Evolutionary conservation across 2,888 invertebrate species (phyloP), one percentile per base, ranked within the genome.

Genomic region (Lysandra bellargus): DNA sequence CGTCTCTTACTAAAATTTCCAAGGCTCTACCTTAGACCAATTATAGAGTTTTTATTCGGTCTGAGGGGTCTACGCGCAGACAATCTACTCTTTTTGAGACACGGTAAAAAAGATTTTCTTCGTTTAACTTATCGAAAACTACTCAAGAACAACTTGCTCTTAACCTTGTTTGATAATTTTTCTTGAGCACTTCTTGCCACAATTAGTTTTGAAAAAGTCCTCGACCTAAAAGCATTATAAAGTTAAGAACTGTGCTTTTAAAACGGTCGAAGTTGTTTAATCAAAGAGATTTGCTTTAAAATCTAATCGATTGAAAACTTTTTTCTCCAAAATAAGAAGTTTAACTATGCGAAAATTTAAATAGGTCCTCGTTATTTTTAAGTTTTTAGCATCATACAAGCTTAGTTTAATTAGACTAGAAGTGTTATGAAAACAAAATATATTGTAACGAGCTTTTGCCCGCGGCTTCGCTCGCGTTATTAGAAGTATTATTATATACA

Each of bases 191-290:
- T 76, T 57, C 76, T 57, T 53, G 30, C 76, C 49, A 76, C 76
- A 76, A 53, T 76, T 76, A 76, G 76, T 76, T 76, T 76, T 76
- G 33, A 37, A 5, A 76, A 76, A 49, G 33, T 53, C 30, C 57
- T 76, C 7, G 76, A 76, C 76, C 57, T 30, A 76, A 76, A 76
- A 76, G 53, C 76, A 76, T 76, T 76, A 53, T 53, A 30, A 75
- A 75, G 49, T 75, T 44, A 57, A 37, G 33, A 76, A 57, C 57
- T 76, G 75, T 75, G 76, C 53, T 76, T 76, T 76, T 57, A 57
- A 76, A 76, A 53, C 49, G 74, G 64, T 2, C 23, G 74, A 74
- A 75, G 44, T 75, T 53, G 12, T 49, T 75, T 49, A 75, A 75
- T 49, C 14, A 53, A 33, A 76, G 33, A 76, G 30, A 57, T 57